Evolutionary conservation across 2,888 invertebrate genomes (phyloP).

Genomic region (Lasioglossum malachurum): DNA sequence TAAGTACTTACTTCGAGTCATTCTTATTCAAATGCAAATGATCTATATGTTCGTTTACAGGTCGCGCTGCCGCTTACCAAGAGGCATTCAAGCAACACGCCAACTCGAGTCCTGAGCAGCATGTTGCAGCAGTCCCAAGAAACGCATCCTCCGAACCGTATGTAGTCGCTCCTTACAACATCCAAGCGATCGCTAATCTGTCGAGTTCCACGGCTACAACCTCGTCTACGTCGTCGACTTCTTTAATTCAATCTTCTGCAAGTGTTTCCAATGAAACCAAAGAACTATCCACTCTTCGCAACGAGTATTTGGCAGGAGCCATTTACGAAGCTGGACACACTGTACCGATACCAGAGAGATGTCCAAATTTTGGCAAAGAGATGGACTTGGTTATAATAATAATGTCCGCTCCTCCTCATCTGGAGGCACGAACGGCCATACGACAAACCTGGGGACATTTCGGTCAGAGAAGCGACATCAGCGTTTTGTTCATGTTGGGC

Average conservation of each 20-base stretch:
- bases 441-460: constrained; percentile 92
- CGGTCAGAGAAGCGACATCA: constrained; percentile 87
- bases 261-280: constrained; percentile 48
- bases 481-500: constrained; percentile 90
- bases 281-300: constrained; percentile 84
- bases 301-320: constrained; percentile 82
- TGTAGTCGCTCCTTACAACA: constrained; percentile 13
- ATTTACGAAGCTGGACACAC: constrained; percentile 80
- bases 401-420: constrained; percentile 89
- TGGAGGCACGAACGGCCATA: constrained; percentile 88
- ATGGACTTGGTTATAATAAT: constrained; percentile 86
- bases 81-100: constrained; percentile 53
- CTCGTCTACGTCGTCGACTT: constrained; percentile 60
- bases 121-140: constrained; percentile 48
- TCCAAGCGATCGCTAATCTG: constrained; percentile 58
- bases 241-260: constrained; percentile 67
- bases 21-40: constrained; percentile 9
- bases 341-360: constrained; percentile 75
- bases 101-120: constrained; percentile 67
- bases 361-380: constrained; percentile 82
- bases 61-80: constrained; percentile 55
- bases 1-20: constrained; percentile 31
- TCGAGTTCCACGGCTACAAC: constrained; percentile 57
- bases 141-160: constrained; percentile 68
- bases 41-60: constrained; percentile 44